Base-by-base conservation (phyloP, 1,140 invertebrate species). In the Bombus sibiricus region DNA sequence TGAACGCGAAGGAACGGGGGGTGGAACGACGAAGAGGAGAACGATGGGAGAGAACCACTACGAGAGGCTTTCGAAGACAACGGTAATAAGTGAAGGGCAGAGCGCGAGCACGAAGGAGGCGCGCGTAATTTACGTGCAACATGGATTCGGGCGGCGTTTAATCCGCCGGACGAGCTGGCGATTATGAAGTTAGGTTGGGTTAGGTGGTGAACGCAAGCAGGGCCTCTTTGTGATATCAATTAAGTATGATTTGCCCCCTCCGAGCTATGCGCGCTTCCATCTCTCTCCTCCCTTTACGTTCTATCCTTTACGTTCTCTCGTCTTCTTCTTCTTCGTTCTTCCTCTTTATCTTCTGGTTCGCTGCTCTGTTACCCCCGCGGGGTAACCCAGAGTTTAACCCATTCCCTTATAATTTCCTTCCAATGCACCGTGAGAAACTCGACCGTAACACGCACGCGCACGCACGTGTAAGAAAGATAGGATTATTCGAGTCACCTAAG, bases 401-500 rank as follows among this genome's bases (percentile, higher is more conserved):
- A 93, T 92, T 94, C 93, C 93, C 94, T 95, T 94, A 94, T 94
- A 94, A 95, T 95, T 94, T 95, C 92, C 92, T 94, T 79, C 92
- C 92, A 94, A 93, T 94, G 94, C 92, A 95, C 94, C 94, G 94
- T 95, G 94, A 95, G 94, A 95, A 95, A 95, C 93, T 95, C 75
- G 28, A 5, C 90, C 91, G 92, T 89, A 94, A 94, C 94, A 94
- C 94, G 94, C 94, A 94, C 92, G 92, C 91, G 89, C 88, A 90
- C 92, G 89, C 81, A 86, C 76, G 64, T 83, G 13, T 32, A 32
- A 53, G 4, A 64, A 9, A 72, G 47, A 39, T n/a, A 22, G 32
- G 1, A 34, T 34, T 72, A 68, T 32, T 59, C n/a, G 53, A 62
- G 59, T 62, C 59, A 62, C 9, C 59, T 62, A 53, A 53, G 47